phyloP scores from a whole-genome alignment of 2,113 vertebrate genomes.

The Struthio camelus region DNA sequence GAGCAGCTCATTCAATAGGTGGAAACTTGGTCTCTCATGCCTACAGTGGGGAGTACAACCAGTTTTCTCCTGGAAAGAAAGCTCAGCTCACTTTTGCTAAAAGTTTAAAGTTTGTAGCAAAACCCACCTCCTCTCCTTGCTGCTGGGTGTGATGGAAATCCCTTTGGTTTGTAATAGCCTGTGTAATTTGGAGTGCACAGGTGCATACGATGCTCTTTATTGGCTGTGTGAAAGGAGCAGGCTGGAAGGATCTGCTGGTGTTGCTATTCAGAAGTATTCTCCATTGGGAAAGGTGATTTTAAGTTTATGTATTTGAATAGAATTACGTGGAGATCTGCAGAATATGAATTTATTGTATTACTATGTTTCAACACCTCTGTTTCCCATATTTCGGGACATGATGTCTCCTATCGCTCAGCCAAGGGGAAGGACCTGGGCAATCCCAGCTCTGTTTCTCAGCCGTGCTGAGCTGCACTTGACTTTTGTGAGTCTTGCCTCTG shows the following conservation, averaged over 20 bases:
- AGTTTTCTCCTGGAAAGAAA: not conserved
- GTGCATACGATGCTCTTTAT: not conserved
- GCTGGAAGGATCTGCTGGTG: not conserved
- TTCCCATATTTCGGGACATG: not conserved
- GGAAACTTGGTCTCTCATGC: not conserved
- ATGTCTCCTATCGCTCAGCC: rapidly evolving
- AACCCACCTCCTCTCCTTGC: not conserved
- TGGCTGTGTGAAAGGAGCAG: not conserved
- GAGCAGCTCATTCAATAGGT: not conserved
- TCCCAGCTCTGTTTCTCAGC: not conserved
- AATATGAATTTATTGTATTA: not conserved
- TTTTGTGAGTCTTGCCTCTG: not conserved
- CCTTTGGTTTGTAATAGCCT: constrained; percentile 16
- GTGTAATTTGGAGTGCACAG: constrained; percentile 7
- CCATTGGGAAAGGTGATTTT: not conserved
- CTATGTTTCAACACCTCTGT: not conserved
- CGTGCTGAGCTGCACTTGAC: not conserved
- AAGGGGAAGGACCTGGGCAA: not conserved
- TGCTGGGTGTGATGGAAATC: not conserved
- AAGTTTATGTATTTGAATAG: not conserved
- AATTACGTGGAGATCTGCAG: not conserved
- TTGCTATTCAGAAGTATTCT: not conserved
- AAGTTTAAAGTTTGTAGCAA: not conserved
- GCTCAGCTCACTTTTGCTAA: not conserved
- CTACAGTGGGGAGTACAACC: not conserved